phyloP scores from a whole-genome alignment of 2,888 invertebrate genomes.

The Cryptosula pallasiana region DNA sequence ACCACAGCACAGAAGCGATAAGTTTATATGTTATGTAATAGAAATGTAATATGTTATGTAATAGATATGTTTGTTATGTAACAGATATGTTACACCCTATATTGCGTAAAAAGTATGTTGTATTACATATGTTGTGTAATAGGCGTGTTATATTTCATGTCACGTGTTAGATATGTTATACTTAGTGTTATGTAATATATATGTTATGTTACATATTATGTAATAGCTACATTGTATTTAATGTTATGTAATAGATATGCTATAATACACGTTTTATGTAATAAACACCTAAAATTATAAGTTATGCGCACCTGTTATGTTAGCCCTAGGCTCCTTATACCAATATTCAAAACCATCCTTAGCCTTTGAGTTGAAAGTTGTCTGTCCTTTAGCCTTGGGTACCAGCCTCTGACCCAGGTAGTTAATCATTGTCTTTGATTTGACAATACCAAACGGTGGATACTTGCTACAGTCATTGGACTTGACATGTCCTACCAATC shows the following conservation, averaged over 20 bases:
- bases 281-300: not conserved
- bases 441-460: slow-evolving; percentile 21
- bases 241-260: not conserved
- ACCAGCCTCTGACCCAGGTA: slow-evolving; percentile 1
- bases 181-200: too few species aligned
- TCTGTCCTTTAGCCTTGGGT: not conserved
- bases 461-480: not conserved
- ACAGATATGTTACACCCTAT: too few species aligned
- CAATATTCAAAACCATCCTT: slow-evolving; percentile 22
- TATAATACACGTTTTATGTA: not conserved
- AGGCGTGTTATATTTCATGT: too few species aligned
- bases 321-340: slow-evolving; percentile 24
- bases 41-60: too few species aligned
- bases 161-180: too few species aligned
- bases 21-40: too few species aligned
- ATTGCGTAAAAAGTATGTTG: too few species aligned
- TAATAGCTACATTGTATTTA: too few species aligned
- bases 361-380: slow-evolving; percentile 11
- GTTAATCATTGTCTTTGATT: not conserved
- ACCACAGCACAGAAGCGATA: too few species aligned
- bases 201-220: too few species aligned
- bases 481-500: slow-evolving; percentile 13
- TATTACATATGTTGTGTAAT: too few species aligned
- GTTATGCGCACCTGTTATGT: slow-evolving; percentile 5
- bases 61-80: too few species aligned